Conservation (phyloP, 2,888 invertebrate genomes). For the Orchesella flavescens region DNA sequence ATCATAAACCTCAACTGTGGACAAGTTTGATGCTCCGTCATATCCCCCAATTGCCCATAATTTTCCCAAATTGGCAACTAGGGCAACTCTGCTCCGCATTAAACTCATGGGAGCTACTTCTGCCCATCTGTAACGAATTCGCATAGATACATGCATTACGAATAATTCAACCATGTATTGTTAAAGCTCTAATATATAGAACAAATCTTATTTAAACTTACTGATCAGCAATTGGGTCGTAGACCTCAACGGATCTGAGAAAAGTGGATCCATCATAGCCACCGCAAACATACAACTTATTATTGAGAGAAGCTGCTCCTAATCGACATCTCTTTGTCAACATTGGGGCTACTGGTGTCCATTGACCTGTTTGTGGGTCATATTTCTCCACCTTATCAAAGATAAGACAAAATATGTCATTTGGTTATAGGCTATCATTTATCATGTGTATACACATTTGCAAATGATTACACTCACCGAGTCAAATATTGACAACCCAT, state of each 20-base stretch:
- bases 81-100: slow-evolving; percentile 85
- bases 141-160: background rate
- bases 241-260: slow-evolving; percentile 86
- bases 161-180: background rate
- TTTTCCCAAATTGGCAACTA: slow-evolving; percentile 88
- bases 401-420: slow-evolving; percentile 65
- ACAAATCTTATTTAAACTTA: slow-evolving; percentile 73
- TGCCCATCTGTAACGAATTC: slow-evolving; percentile 79
- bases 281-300: slow-evolving; percentile 87
- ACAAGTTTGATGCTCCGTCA: slow-evolving; percentile 85
- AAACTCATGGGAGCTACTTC: slow-evolving; percentile 87
- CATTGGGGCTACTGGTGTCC: slow-evolving; percentile 87
- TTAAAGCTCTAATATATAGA: background rate
- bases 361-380: slow-evolving; percentile 82
- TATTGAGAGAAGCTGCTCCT: slow-evolving; percentile 86
- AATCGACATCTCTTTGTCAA: slow-evolving; percentile 84
- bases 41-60: slow-evolving; percentile 88
- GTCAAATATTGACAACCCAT: slow-evolving; percentile 90
- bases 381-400: slow-evolving; percentile 81
- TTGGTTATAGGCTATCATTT: background rate
- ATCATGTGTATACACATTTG: background rate
- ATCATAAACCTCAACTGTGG: slow-evolving; percentile 89
- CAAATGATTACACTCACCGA: slow-evolving; percentile 77
- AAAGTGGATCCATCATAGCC: slow-evolving; percentile 90
- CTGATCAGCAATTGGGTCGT: slow-evolving; percentile 83